A percentile compares a stretch with the other conserved stretches of the same genome.
Conservation (phyloP, 92 coral and sea anemone species). For the Blastomussa wellsi region DNA sequence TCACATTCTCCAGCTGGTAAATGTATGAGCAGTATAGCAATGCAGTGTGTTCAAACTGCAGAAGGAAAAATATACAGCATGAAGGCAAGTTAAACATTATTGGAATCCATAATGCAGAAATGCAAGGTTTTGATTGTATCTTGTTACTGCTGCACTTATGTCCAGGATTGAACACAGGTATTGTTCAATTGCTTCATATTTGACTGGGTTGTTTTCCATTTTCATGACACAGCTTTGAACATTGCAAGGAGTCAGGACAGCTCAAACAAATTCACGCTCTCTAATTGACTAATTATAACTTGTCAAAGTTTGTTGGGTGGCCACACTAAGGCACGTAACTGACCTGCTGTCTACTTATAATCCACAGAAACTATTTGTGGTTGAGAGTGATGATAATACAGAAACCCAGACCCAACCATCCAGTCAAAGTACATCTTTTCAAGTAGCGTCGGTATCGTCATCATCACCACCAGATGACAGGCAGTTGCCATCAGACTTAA, state of each 20-base stretch:
- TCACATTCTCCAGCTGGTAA: conserved; percentile 19
- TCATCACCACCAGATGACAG: conserved; percentile 4
- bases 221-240: no score
- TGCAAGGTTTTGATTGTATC: background rate
- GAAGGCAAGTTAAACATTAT: conserved; percentile 59
- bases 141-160: background rate
- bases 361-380: conserved; percentile 61
- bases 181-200: no score
- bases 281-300: no score
- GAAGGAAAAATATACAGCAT: conserved; percentile 78
- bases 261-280: no score
- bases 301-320: no score
- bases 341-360: background rate
- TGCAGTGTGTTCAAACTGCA: conserved; percentile 82
- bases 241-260: no score
- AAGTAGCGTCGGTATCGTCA: background rate
- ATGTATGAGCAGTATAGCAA: conserved; percentile 18
- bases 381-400: conserved; percentile 37
- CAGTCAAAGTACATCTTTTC: background rate
- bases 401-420: background rate
- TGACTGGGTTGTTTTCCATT: no score
- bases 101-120: background rate
- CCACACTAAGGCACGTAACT: no score
- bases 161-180: no score
- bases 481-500: conserved; percentile 26